Evolutionary conservation across 2,888 invertebrate species (phyloP), one percentile per base, ranked within the genome.

Genomic region (Cyrtodaria siliqua): DNA sequence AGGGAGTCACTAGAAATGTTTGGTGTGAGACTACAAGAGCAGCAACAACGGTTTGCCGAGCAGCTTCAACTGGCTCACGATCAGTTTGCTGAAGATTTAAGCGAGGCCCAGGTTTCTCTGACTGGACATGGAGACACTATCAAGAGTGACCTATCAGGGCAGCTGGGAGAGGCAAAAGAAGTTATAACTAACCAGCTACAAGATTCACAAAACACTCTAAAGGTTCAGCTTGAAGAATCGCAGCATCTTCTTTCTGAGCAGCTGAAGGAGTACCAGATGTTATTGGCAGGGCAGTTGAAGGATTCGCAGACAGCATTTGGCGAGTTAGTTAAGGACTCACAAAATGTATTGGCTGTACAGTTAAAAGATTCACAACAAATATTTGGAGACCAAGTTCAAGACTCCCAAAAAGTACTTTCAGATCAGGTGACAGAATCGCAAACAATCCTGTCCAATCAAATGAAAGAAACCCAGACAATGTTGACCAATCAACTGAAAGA

Each of bases 271-370:
- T 76, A 72, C 2, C 80, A 76, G 26, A 62, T 44, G 6, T 40
- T 76, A n/a, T 40, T 80, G 20, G 64, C 63, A 1, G 23, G 61
- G 16, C 80, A 80, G 62, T 59, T 80, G 6, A 56, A 72, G 53
- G 80, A 80, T 23, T 80, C 80, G 24, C 80, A 80, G 27, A 63
- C 26, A 9, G 73, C 26, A 26, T 80, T 80, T 70, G 80, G 80
- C 42, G 80, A 80, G 4, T 64, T 80, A 47, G 80, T 80, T 38
- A 73, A 69, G 47, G 73, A 72, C 49, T 76, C 80, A 1, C 80
- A 80, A 20, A 66, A 49, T 33, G 62, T 80, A 23, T 27, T 80
- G 14, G 72, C 73, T 20, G 66, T 47, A n/a, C 80, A 80, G 44
- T 64, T 80, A 8, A 68, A 76, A 27, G 76, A 76, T 55, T 80